Evolutionary conservation across 2,113 vertebrate species (phyloP), one percentile per base, ranked within the genome.

Genomic region (Ophiodon elongatus): DNA sequence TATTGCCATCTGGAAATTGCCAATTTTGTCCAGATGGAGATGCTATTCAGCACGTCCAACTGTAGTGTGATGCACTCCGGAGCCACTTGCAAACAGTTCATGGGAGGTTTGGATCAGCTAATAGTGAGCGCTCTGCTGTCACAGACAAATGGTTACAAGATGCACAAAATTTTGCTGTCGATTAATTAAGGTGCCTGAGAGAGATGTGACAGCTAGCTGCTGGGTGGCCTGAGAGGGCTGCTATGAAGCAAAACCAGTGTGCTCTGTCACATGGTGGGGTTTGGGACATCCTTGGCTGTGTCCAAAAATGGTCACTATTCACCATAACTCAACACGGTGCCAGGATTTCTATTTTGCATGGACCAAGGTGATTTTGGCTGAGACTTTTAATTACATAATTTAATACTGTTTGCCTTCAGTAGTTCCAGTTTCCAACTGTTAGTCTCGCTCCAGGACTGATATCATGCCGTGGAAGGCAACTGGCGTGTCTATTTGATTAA

Each of bases 1-100:
- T 86, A 75, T 79, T 89, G 66, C 52, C 78, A 37, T 77, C 74
- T 88, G 59, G 77, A 87, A 76, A 82, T 31, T 60, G 87, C 33
- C 73, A 82, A 60, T 79, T 81, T n/a, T 84, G 50, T 79, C 52
- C 79, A 86, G 81, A 88, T 86, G 84, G 86, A 64, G 75, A 86
- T 69, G 68, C 41, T 76, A 67, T 62, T 87, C 75, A 70, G 76
- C 57, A 75, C 25, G 66, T 43, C 70, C 73, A 88, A 76, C 73
- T 76, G 62, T 85, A 73, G 83, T 57, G 59, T 27, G 50, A 65
- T 60, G 70, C 76, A 75, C 69, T 78, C 14, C 8, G 17, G 67
- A 72, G 59, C 43, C 59, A 81, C 73, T 59, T 79, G 74, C 74
- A 65, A 85, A 83, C 77, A 77, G 77, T 88, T 82, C 43, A 81